These are phyloP conservation scores for Ischnus inquisitorius DNA, from an alignment of 2,888 invertebrate genomes.

Conservation along the genomic window DNA sequence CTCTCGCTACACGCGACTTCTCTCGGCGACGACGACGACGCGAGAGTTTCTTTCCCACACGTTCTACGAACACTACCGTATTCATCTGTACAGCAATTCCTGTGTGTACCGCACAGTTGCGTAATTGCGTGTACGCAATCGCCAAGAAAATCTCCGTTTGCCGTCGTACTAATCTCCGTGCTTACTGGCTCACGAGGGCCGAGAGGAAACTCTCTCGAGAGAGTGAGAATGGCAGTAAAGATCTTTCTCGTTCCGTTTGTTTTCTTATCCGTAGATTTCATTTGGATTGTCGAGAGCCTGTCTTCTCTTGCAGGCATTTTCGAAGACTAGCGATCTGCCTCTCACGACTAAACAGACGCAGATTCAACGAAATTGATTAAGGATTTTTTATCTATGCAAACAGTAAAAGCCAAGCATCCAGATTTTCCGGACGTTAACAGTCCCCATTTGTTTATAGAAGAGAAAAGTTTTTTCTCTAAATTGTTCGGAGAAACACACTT, in stretches of 20 bases:
- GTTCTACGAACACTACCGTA: constrained; percentile 40
- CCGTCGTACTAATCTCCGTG: constrained; percentile 15
- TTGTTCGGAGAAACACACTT: neutral
- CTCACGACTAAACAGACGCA: neutral
- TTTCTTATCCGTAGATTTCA: constrained; percentile 70
- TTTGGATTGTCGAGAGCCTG: constrained; percentile 63
- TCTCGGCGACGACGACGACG: constrained; percentile 46
- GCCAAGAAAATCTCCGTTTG: constrained; percentile 71
- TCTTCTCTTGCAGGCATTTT: constrained; percentile 24
- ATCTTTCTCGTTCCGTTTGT: constrained; percentile 58
- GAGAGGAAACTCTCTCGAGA: constrained; percentile 25
- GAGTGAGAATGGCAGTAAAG: constrained; percentile 27
- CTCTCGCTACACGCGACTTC: constrained; percentile 41
- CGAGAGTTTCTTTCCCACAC: constrained; percentile 63
- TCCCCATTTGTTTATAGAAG: neutral
- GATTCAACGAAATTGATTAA: neutral
- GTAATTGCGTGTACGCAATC: constrained; percentile 76
- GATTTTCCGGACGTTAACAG: neutral
- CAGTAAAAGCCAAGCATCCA: neutral
- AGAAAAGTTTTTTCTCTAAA: neutral
- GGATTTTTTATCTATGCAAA: neutral
- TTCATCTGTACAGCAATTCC: constrained; percentile 28
- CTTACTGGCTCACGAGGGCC: constrained; percentile 29
- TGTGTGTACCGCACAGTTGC: constrained; percentile 63
- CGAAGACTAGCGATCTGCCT: neutral